Evolutionary conservation across 2,113 vertebrate genomes (phyloP).

Genomic region (Mesitornis unicolor): DNA sequence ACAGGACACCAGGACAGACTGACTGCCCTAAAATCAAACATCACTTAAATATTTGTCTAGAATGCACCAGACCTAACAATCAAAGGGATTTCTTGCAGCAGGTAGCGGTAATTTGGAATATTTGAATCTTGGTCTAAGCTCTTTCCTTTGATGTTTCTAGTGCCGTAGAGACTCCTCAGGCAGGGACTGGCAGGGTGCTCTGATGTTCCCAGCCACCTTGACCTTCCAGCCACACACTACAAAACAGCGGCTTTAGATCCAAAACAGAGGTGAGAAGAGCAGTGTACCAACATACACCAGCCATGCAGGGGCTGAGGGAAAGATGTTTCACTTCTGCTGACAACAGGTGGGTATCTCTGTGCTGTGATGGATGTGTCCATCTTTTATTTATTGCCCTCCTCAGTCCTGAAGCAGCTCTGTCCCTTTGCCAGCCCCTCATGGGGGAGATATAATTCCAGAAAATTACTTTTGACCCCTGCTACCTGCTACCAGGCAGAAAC

Average conservation of each 20-base stretch:
- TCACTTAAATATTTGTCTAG: neutral
- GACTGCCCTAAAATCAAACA: neutral
- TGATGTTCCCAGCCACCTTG: neutral
- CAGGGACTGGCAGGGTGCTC: neutral
- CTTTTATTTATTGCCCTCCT: neutral
- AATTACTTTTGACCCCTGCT: neutral
- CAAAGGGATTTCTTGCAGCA: neutral
- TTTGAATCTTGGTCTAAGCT: neutral
- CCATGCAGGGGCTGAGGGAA: neutral
- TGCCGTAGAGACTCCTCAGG: neutral
- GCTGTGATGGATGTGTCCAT: neutral
- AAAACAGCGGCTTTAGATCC: neutral
- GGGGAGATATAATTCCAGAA: neutral
- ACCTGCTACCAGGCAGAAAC: neutral
- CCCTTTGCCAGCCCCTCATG: neutral
- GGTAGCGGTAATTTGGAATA: neutral
- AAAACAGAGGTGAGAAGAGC: fast-evolving
- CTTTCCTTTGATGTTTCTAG: neutral
- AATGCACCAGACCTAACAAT: neutral
- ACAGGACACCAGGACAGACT: neutral
- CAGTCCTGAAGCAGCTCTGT: neutral
- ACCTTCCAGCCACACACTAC: neutral
- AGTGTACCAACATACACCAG: neutral
- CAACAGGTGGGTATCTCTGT: neutral
- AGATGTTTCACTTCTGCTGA: neutral